These are phyloP conservation scores for Calephelis nemesis DNA, from an alignment of 1,140 invertebrate genomes.

Conservation along the genomic window DNA sequence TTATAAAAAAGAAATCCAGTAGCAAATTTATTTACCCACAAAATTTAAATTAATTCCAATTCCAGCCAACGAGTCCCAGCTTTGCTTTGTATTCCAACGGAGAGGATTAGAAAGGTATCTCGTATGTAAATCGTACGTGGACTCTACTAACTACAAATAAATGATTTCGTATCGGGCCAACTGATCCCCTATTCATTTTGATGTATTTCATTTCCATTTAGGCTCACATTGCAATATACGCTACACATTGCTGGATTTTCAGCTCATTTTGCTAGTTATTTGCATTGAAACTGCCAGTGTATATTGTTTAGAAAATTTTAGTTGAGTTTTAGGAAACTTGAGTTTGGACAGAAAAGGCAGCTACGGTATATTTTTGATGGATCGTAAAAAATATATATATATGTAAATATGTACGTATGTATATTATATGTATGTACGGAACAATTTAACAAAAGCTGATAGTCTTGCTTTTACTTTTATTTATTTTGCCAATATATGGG, in stretches of 20 bases:
- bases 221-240: not conserved
- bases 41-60: conserved; percentile 23
- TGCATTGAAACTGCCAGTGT: conserved; percentile 4
- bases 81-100: conserved; percentile 23
- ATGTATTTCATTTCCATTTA: not conserved
- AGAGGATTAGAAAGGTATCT: conserved; percentile 23
- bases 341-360: too few relatives aligned
- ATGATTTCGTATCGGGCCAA: conserved; percentile 20
- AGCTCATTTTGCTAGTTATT: not conserved
- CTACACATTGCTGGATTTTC: conserved; percentile 4
- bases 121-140: conserved; percentile 25
- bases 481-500: too few relatives aligned
- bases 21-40: conserved; percentile 11
- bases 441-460: too few relatives aligned
- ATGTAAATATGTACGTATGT: too few relatives aligned
- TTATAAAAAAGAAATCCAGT: not conserved
- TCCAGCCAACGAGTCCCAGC: conserved; percentile 18
- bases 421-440: too few relatives aligned
- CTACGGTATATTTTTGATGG: too few relatives aligned
- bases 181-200: conserved; percentile 24
- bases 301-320: not conserved
- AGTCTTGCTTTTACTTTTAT: too few relatives aligned
- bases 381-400: too few relatives aligned
- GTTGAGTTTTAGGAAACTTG: not conserved
- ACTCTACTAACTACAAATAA: conserved; percentile 27